A percentile compares a stretch with the other conserved stretches of the same genome.
phyloP scores from a whole-genome alignment of 2,888 invertebrate species.

The Charanyca ferruginea region DNA sequence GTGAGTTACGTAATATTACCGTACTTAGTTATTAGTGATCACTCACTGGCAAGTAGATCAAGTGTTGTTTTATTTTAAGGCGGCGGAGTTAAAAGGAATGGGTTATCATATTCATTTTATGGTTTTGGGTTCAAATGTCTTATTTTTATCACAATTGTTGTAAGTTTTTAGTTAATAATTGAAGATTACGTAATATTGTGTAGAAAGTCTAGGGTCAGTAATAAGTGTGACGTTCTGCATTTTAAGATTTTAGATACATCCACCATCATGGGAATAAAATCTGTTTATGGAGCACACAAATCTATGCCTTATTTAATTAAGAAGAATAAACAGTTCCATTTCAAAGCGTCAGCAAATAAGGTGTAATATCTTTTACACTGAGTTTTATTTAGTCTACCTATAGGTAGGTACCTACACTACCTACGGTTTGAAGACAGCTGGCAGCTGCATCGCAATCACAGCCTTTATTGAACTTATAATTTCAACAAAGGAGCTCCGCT shows the following conservation, averaged over 20 bases:
- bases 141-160: not conserved
- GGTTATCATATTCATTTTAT: not conserved
- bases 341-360: slow-evolving; percentile 11
- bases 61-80: slow-evolving; percentile 20
- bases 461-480: slow-evolving; percentile 62
- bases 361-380: slow-evolving; percentile 7
- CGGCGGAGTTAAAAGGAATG: slow-evolving; percentile 20
- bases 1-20: slow-evolving; percentile 50
- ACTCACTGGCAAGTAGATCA: slow-evolving; percentile 42
- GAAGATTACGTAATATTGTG: not conserved
- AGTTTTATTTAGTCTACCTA: slow-evolving; percentile 28
- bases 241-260: not conserved
- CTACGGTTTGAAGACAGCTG: slow-evolving; percentile 40
- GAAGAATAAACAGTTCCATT: not conserved
- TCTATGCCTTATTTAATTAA: not conserved
- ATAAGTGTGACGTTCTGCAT: not conserved
- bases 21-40: slow-evolving; percentile 59
- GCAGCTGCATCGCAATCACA: slow-evolving; percentile 54
- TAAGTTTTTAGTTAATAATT: not conserved
- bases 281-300: not conserved
- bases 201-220: no score
- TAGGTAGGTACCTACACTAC: not conserved
- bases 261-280: not conserved
- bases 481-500: slow-evolving; percentile 50
- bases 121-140: not conserved